Conservation (phyloP, 2,113 vertebrate species). For the Ardeotis arabs region DNA sequence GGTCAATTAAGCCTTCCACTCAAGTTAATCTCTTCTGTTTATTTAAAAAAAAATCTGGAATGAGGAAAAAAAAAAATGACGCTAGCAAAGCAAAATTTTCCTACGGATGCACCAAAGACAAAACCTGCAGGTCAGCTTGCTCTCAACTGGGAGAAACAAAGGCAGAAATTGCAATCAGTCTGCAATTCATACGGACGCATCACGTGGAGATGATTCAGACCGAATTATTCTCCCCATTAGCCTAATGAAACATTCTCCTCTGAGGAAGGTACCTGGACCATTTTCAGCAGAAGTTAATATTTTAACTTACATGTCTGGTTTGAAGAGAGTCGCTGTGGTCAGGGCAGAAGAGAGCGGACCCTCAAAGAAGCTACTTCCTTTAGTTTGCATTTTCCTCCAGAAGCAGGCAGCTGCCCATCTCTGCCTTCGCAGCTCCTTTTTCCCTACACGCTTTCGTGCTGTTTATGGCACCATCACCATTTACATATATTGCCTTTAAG, state of each 20-base stretch:
- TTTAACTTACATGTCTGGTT: not conserved
- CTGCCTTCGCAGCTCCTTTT: not conserved
- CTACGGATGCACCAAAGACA: not conserved
- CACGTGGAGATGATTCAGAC: not conserved
- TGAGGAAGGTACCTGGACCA: not conserved
- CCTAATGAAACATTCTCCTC: not conserved
- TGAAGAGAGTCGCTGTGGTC: not conserved
- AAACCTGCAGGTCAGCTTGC: conserved; percentile 31
- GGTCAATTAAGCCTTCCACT: conserved; percentile 33
- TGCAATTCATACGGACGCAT: conserved; percentile 6
- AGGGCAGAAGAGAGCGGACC: not conserved
- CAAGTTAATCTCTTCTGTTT: conserved; percentile 34
- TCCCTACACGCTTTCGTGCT: not conserved
- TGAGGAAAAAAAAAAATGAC: not conserved
- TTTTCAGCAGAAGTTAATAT: not conserved
- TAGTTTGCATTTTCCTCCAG: not conserved
- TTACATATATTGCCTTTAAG: not conserved
- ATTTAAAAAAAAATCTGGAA: not conserved
- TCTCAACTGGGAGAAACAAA: not conserved
- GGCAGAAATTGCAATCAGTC: conserved; percentile 40
- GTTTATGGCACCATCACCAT: not conserved
- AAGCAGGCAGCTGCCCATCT: not conserved
- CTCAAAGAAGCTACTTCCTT: not conserved
- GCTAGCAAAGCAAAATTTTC: not conserved
- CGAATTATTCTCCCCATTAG: not conserved